Base-by-base conservation (phyloP, 2,888 invertebrate genomes). In the Perdita meconis region DNA sequence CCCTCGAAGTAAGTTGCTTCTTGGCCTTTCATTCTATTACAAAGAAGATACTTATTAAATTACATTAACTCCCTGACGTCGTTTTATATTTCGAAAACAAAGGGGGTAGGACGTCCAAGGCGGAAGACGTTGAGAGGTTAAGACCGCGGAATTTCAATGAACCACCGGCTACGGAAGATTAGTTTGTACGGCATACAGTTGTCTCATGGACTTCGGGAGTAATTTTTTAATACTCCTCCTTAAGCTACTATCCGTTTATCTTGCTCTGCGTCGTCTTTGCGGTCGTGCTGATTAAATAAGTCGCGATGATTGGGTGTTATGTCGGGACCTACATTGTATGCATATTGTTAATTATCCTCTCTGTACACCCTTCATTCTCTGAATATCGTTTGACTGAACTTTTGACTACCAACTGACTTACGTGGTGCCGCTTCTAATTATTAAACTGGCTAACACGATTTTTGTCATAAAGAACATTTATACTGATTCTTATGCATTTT, bases 21-120 rank as follows among this genome's bases (percentile, higher is more conserved):
- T 66, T 66, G 47, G 65, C 60, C 81, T 78, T 74, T 74, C 60
- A 71, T 78, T 81, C 71, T 66, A 78, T 82, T 78, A 72, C 53
- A 60, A 56, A 57, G 69, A 81, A 72, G 71, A 74, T 81, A 78
- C 70, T 80, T 73, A 71, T 47, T 78, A 72, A 82, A 82, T 81
- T 81, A 82, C 57, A 67, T 82, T 81, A 75, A 78, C 63, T 64
- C 65, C 22, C 36, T 22, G 74, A 59, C 30, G 75, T 56, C 51
- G 60, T 34, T 44, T 56, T 61, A 55, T 53, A 61, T 61, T 50
- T 53, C 63, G 24, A 68, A 77, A 77, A 77, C 74, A 77, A 63
- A 74, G 26, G 59, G 34, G 34, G 50, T n/a, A 40, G 57, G 55
- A 61, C 47, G 40, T 70, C 10, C 70, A 30, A 42, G 57, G 13